Evolutionary conservation across 1,140 invertebrate species (phyloP), one percentile per base, ranked within the genome.

Genomic region (Drosophila repletoides): DNA sequence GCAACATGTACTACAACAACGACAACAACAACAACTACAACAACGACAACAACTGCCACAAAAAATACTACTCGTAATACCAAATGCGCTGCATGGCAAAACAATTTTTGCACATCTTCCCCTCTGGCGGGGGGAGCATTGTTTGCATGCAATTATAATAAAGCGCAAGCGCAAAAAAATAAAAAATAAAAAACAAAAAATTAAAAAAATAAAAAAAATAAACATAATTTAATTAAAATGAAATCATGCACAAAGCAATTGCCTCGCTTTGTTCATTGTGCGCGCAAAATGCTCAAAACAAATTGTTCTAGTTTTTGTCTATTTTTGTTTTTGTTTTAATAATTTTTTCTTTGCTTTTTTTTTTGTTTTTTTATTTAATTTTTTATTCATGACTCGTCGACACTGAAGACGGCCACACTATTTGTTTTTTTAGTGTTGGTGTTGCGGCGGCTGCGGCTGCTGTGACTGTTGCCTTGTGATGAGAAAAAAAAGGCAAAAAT

Each of bases 171-270:
- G n/a, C n/a, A n/a, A n/a, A 45, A 46, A 48, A 51, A 55, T 24
- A 53, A 53, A 14, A 64, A n/a, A n/a, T n/a, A n/a, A n/a, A 28
- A 31, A 22, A 56, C 19, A 41, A 60, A 5, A 66, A 74, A 43
- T 38, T 49, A 38, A 49, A 51, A 15, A 49, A n/a, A 22, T 10
- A 15, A 36, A 7, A 2, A 67, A 43, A 36, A 29, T 38, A 76
- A 83, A 76, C 80, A 86, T 86, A 86, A 86, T 86, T 86, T 86
- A 86, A 86, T 86, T 86, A 86, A 86, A 86, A 86, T 86, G 80
- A 86, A 86, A 86, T 86, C 80, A 86, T 86, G 80, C 80, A 86
- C 80, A 84, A 66, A 86, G 80, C 75, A 76, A 83, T 84, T 84
- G 80, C 75, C 72, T 80, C 68, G 81, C 80, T 83, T 83, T 83